Evolutionary conservation across 2,797 vertebrate species (phyloP).

Genomic region (Miopithecus talapoin): DNA sequence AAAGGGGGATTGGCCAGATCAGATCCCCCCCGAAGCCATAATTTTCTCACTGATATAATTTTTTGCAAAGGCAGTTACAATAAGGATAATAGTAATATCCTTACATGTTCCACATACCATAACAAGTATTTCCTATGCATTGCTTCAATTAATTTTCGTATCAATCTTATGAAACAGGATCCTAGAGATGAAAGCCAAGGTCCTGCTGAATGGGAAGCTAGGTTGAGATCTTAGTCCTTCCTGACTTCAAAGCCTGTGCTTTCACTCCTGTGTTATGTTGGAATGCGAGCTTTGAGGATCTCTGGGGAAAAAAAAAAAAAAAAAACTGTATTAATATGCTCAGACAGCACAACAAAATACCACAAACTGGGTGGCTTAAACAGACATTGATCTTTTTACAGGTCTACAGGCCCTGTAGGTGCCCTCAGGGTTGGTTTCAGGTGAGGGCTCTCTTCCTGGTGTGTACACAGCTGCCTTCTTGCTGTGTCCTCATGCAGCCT

Average conservation of each 20-base stretch:
- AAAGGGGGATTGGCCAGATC: not conserved
- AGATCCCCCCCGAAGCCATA: not conserved
- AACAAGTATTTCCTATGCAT: not conserved
- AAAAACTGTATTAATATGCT: not conserved
- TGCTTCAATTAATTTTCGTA: not conserved
- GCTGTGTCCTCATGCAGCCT: not conserved
- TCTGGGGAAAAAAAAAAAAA: not conserved
- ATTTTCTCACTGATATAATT: not conserved
- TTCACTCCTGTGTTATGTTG: rapidly evolving
- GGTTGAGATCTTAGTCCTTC: rapidly evolving
- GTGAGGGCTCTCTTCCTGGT: not conserved
- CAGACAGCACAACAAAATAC: not conserved
- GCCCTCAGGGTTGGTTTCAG: not conserved
- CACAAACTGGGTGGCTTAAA: not conserved
- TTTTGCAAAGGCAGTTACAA: not conserved
- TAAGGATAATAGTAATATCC: too few species aligned
- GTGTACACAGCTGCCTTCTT: not conserved
- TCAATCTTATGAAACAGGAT: not conserved
- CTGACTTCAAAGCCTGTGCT: not conserved
- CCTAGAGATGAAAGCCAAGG: not conserved
- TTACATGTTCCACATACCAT: not conserved
- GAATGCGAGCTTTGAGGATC: too few species aligned
- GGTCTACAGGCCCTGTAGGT: not conserved
- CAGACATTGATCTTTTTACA: not conserved
- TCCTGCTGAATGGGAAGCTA: not conserved